Evolutionary conservation across 2,888 invertebrate species (phyloP).

Genomic region (Onthophagus sagittarius): DNA sequence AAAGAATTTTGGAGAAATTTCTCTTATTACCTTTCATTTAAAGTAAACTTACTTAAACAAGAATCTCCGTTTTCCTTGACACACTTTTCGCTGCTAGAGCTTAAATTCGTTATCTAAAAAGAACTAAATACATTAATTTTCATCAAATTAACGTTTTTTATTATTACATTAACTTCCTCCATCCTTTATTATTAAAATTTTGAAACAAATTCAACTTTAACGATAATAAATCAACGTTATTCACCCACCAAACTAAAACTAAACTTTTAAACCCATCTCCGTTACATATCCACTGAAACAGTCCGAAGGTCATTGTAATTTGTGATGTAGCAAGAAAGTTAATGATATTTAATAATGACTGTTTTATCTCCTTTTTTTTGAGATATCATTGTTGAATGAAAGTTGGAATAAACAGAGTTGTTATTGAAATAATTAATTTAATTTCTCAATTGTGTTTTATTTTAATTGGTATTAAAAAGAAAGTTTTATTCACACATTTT

Average conservation of each 20-base stretch:
- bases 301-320: neutral
- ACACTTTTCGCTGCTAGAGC: neutral
- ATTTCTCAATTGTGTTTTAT: too few species aligned
- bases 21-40: neutral
- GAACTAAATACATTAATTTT: neutral
- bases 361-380: too few species aligned
- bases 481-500: conserved; percentile 3
- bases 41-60: neutral
- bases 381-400: too few species aligned
- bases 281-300: neutral
- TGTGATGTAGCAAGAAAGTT: neutral
- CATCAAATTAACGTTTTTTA: neutral
- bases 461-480: too few species aligned
- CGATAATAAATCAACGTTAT: neutral
- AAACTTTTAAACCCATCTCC: neutral
- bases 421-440: too few species aligned
- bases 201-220: neutral
- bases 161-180: neutral
- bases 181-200: neutral
- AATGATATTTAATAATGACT: neutral
- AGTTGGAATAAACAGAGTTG: too few species aligned
- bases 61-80: neutral
- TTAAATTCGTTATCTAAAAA: neutral
- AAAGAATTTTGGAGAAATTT: neutral
- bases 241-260: neutral